phyloP scores from a whole-genome alignment of 2,113 vertebrate genomes.

The Nyctibius bracteatus region DNA sequence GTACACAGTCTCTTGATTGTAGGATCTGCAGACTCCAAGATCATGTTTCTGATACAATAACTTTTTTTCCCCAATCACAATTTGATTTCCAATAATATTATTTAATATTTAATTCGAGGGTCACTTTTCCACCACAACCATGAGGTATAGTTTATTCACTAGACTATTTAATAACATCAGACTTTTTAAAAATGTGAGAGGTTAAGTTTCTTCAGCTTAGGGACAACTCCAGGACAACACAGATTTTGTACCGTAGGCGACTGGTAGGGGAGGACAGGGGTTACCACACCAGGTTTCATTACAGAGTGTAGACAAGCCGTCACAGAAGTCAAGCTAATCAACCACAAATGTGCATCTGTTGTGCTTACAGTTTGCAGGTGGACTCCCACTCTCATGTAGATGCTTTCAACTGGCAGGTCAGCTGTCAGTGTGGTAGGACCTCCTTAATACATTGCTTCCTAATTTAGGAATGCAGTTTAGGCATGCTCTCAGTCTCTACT shows the following conservation, averaged over 20 bases:
- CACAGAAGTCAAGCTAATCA: neutral
- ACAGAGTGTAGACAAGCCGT: neutral
- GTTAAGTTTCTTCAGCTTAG: neutral
- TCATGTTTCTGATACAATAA: neutral
- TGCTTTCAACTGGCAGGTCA: neutral
- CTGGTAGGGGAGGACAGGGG: neutral
- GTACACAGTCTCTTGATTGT: neutral
- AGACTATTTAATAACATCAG: neutral
- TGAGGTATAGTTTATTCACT: neutral
- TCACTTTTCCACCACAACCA: neutral
- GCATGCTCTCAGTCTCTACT: neutral
- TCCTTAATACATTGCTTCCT: neutral
- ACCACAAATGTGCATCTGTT: neutral
- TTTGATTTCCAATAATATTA: neutral
- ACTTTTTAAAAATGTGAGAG: neutral
- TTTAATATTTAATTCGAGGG: neutral
- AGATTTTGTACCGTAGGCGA: neutral
- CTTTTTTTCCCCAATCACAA: neutral
- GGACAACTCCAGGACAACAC: neutral
- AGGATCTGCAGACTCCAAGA: neutral
- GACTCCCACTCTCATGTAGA: neutral
- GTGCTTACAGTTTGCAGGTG: neutral
- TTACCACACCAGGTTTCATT: neutral
- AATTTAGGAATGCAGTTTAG: neutral
- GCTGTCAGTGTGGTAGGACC: neutral